Percentiles rank a stretch among this genome's conserved stretches.
phyloP scores from a whole-genome alignment of 2,888 invertebrate genomes.

The Callinectes sapidus region DNA sequence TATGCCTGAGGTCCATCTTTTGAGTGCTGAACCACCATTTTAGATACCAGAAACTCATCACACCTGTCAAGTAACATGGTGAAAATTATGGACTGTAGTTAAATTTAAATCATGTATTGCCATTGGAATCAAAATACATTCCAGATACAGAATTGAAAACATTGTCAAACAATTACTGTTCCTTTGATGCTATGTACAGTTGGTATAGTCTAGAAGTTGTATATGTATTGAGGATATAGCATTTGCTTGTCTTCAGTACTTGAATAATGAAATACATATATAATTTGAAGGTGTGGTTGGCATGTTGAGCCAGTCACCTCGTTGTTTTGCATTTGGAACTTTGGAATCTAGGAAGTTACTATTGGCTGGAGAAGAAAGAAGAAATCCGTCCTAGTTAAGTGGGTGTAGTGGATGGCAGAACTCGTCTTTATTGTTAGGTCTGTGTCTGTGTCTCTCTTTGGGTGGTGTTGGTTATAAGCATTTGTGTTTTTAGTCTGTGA shows the following conservation, averaged over 20 bases:
- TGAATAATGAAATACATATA: not conserved
- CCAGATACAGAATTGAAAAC: not conserved
- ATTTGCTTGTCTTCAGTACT: not conserved
- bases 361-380: not conserved
- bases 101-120: not conserved
- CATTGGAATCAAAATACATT: not conserved
- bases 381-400: constrained; percentile 31
- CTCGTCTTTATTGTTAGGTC: constrained; percentile 14
- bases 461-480: not conserved
- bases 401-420: constrained; percentile 15
- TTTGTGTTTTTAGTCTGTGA: constrained; percentile 34
- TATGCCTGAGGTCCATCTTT: not conserved
- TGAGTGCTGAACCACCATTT: not conserved
- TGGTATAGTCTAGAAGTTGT: not conserved
- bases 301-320: not conserved
- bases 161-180: not conserved
- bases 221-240: not conserved
- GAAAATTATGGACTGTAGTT: not conserved
- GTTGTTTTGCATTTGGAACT: not conserved
- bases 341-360: not conserved
- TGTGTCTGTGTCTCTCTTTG: not conserved
- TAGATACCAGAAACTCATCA: not conserved
- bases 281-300: not conserved
- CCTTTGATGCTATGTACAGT: not conserved
- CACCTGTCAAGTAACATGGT: not conserved